Conservation (phyloP, 2,888 invertebrate genomes). For the Drosophila emarginata region DNA sequence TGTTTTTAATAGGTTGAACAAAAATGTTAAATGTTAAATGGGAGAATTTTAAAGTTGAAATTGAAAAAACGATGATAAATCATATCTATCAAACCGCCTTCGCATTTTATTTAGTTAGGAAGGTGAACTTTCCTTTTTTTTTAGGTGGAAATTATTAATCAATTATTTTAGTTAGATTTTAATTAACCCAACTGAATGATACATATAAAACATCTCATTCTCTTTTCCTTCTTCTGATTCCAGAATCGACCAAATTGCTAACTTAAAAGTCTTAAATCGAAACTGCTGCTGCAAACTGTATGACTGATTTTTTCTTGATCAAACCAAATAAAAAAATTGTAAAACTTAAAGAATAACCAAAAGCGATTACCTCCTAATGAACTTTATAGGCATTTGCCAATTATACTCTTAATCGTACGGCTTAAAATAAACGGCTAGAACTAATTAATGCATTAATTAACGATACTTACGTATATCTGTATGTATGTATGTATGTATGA, state of each 20-base stretch:
- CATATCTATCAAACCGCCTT: too few relatives aligned
- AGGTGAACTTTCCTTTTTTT: too few relatives aligned
- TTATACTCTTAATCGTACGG: slow-evolving; percentile 8
- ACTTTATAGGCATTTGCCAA: slow-evolving; percentile 37
- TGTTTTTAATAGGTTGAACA: too few relatives aligned
- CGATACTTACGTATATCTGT: neutral
- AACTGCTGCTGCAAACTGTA: slow-evolving; percentile 64
- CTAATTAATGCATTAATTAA: slow-evolving; percentile 8
- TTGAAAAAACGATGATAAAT: too few relatives aligned
- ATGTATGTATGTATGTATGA: too few relatives aligned
- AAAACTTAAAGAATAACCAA: slow-evolving; percentile 32
- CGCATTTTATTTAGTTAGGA: too few relatives aligned
- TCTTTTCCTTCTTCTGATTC: slow-evolving; percentile 39
- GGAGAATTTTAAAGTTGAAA: too few relatives aligned
- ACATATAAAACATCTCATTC: too few relatives aligned
- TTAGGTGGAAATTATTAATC: neutral
- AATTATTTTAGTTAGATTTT: neutral
- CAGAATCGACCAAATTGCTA: slow-evolving; percentile 66
- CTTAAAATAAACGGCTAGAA: slow-evolving; percentile 2
- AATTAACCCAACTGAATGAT: too few relatives aligned
- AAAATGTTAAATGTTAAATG: too few relatives aligned
- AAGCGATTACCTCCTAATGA: slow-evolving; percentile 50
- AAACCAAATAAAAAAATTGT: slow-evolving; percentile 25
- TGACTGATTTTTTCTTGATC: slow-evolving; percentile 73
- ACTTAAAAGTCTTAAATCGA: slow-evolving; percentile 70